Evolutionary conservation across 2,888 invertebrate species (phyloP).

Genomic region (Callosobruchus maculatus): DNA sequence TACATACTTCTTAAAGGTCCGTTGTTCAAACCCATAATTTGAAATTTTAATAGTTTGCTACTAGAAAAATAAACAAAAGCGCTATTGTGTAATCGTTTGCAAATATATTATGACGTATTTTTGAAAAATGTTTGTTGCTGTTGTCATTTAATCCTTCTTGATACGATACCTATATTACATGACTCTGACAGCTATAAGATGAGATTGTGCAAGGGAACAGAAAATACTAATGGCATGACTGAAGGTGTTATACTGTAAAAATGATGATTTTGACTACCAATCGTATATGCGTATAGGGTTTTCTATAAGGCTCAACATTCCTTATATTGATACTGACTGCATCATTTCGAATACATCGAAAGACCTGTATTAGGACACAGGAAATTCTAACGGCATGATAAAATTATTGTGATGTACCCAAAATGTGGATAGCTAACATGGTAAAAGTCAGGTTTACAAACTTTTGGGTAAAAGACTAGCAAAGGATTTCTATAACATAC

Average conservation of each 20-base stretch:
- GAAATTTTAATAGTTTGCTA: too few relatives aligned
- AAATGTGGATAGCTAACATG: background rate
- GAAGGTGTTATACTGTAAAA: too few relatives aligned
- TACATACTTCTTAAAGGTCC: too few relatives aligned
- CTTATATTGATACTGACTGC: background rate
- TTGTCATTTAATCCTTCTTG: too few relatives aligned
- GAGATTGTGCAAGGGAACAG: background rate
- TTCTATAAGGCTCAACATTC: background rate
- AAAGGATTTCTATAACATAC: background rate
- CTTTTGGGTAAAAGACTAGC: background rate
- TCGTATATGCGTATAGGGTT: background rate
- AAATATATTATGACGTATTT: too few relatives aligned
- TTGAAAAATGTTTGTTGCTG: too few relatives aligned
- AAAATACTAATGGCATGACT: background rate
- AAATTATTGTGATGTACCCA: background rate
- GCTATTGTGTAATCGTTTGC: too few relatives aligned
- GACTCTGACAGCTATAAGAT: background rate
- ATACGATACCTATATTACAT: too few relatives aligned
- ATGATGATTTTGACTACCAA: background rate
- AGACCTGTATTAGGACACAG: background rate
- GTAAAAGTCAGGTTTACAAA: background rate
- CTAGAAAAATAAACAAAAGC: too few relatives aligned
- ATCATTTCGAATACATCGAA: background rate
- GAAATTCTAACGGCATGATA: background rate
- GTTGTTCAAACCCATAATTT: too few relatives aligned